Percentiles rank a stretch among this genome's conserved stretches.
Evolutionary conservation across 2,797 vertebrate species (phyloP).

Genomic region (Dromococcyx pavoninus): DNA sequence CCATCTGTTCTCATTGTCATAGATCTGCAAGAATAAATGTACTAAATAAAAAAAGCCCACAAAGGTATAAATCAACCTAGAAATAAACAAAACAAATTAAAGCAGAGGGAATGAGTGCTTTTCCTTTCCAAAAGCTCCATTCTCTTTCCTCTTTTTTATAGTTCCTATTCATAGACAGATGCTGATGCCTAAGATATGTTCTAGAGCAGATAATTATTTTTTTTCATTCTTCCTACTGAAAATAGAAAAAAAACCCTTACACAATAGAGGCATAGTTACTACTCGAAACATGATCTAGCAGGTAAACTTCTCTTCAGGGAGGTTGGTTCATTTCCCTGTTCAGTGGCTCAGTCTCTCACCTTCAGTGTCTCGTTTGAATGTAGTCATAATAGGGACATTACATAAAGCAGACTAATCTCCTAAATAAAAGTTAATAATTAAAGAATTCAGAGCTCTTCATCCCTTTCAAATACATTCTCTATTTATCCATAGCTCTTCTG

Average conservation of each 20-base stretch:
- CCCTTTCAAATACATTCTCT: background rate
- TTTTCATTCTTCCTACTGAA: background rate
- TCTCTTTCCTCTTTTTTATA: background rate
- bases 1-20: background rate
- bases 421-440: background rate
- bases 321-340: background rate
- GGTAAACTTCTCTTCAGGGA: background rate
- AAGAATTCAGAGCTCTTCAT: background rate
- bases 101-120: background rate
- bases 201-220: background rate
- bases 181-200: background rate
- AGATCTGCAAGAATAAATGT: background rate
- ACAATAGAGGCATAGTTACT: background rate
- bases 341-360: background rate
- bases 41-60: background rate
- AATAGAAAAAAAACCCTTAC: background rate
- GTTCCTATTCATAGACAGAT: background rate
- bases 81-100: constrained; percentile 3
- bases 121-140: background rate
- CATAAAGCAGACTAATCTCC: background rate
- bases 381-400: background rate
- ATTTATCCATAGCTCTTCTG: background rate
- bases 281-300: background rate
- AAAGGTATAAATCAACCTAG: background rate
- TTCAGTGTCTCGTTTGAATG: background rate